These are phyloP conservation scores for Pteruthius melanotis DNA, from an alignment of 2,113 vertebrate species.

Conservation along the genomic window DNA sequence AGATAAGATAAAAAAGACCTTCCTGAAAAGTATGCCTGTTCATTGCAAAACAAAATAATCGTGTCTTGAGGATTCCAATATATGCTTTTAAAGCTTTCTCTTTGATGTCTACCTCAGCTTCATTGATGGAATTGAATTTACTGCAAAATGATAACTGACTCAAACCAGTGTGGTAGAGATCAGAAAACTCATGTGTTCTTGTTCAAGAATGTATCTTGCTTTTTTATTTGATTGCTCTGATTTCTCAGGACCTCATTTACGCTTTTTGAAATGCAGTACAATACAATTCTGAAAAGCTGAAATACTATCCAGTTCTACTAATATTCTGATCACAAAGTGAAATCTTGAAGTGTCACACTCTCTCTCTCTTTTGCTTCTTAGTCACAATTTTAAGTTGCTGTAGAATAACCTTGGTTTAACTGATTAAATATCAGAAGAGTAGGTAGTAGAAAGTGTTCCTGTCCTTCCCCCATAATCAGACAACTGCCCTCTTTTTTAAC, in stretches of 20 bases:
- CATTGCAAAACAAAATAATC: not conserved
- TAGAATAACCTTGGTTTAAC: not conserved
- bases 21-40: not conserved
- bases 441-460: not conserved
- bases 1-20: not conserved
- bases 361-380: not conserved
- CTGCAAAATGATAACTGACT: not conserved
- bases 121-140: not conserved
- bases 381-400: not conserved
- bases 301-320: not conserved
- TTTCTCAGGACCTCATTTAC: not conserved
- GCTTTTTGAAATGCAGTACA: not conserved
- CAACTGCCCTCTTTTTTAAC: not conserved
- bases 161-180: not conserved
- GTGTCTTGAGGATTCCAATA: not conserved
- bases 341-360: not conserved
- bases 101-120: conserved; percentile 17
- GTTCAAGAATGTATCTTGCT: not conserved
- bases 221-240: not conserved
- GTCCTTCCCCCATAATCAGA: not conserved
- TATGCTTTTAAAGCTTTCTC: not conserved
- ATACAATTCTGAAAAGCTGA: not conserved
- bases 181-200: not conserved
- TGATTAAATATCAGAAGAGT: not conserved
- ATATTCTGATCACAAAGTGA: conserved; percentile 4